A percentile compares a stretch with the other conserved stretches of the same genome.
Conservation (phyloP, 2,797 vertebrate species). For the Cichlasoma orientale region DNA sequence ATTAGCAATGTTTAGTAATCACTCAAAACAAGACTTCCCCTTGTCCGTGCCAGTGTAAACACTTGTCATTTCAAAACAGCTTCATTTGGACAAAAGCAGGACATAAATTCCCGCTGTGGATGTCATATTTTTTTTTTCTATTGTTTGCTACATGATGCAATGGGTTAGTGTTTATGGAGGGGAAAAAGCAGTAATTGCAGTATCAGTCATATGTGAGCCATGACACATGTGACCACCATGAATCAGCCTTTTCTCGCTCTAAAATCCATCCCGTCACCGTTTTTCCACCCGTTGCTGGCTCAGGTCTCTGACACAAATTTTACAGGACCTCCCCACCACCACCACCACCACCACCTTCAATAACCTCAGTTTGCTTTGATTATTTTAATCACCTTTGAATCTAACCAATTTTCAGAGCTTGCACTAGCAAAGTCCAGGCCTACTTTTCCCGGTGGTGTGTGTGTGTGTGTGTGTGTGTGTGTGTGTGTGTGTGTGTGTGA, state of each 20-base stretch:
- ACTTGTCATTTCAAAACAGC: constrained; percentile 65
- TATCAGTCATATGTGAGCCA: constrained; percentile 60
- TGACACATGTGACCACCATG: constrained; percentile 67
- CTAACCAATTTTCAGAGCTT: constrained; percentile 31
- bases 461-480: not conserved
- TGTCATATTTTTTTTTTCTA: constrained; percentile 52
- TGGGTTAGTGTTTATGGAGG: constrained; percentile 51
- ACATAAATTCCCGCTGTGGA: constrained; percentile 57
- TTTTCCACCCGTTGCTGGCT: constrained; percentile 40
- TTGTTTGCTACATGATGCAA: constrained; percentile 64
- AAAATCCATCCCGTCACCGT: constrained; percentile 42
- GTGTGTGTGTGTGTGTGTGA: too few relatives aligned
- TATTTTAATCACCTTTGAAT: constrained; percentile 57
- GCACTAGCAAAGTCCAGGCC: constrained; percentile 12
- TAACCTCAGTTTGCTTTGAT: constrained; percentile 60
- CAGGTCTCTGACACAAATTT: constrained; percentile 30
- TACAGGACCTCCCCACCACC: constrained; percentile 12
- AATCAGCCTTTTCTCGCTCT: constrained; percentile 43
- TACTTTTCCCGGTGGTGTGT: constrained; percentile 4
- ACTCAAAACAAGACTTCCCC: constrained; percentile 72
- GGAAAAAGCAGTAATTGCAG: constrained; percentile 55
- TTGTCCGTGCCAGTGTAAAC: constrained; percentile 70
- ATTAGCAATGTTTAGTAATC: constrained; percentile 78
- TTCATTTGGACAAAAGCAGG: constrained; percentile 65
- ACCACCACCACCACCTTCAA: constrained; percentile 5